phyloP scores from a whole-genome alignment of 2,888 invertebrate species.

The Podabrus alpinus region DNA sequence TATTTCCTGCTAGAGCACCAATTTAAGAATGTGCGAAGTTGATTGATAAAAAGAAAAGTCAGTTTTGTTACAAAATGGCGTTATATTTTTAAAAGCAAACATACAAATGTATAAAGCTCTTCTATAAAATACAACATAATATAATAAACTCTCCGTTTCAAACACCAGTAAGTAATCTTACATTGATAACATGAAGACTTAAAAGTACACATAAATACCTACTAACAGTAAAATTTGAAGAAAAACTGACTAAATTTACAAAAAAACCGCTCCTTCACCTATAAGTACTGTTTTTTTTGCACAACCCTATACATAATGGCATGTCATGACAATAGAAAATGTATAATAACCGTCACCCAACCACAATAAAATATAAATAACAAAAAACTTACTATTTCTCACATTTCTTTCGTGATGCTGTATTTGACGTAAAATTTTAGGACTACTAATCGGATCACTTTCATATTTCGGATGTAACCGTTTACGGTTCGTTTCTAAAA shows the following conservation, averaged over 20 bases:
- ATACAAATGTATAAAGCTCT: conserved; percentile 32
- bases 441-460: conserved; percentile 57
- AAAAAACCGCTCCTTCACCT: neutral
- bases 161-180: conserved; percentile 22
- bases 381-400: conserved; percentile 58
- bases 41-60: neutral
- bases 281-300: neutral
- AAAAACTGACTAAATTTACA: neutral
- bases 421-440: conserved; percentile 55
- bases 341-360: conserved; percentile 4
- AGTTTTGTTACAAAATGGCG: conserved; percentile 16
- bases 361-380: neutral
- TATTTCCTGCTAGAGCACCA: neutral
- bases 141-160: conserved; percentile 23
- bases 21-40: neutral
- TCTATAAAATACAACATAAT: conserved; percentile 28
- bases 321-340: neutral
- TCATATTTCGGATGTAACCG: conserved; percentile 63
- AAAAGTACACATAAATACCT: conserved; percentile 3
- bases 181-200: neutral
- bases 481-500: conserved; percentile 59
- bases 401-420: conserved; percentile 56
- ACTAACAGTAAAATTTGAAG: conserved; percentile 9
- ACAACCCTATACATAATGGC: neutral
- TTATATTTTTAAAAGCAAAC: conserved; percentile 30